These are phyloP conservation scores for Spheniscus humboldti DNA, from an alignment of 2,797 vertebrate species.

Conservation along the genomic window DNA sequence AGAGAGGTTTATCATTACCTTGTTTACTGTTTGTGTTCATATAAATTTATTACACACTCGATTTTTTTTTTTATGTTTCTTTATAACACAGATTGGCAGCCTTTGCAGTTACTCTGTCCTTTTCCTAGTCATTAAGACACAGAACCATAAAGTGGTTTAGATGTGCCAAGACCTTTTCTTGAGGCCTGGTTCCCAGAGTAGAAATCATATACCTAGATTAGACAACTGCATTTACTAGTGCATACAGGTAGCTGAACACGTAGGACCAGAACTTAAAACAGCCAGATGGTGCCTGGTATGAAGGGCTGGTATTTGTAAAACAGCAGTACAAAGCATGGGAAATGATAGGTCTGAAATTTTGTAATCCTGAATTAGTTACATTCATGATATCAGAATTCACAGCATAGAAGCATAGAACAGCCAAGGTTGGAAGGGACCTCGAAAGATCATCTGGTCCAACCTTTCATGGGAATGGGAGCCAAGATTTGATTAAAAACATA, in stretches of 20 bases:
- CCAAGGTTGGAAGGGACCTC: background rate
- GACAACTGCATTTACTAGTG: background rate
- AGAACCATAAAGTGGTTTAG: background rate
- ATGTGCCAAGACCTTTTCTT: background rate
- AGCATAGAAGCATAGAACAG: background rate
- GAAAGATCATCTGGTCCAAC: background rate
- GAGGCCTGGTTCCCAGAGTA: background rate
- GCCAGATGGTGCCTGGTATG: background rate
- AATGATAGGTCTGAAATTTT: background rate
- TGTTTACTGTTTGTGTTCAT: background rate
- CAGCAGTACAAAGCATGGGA: background rate
- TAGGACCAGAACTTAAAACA: background rate
- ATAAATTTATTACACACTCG: background rate
- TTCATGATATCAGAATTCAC: background rate
- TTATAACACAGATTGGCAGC: background rate
- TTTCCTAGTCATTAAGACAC: background rate
- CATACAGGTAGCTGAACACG: background rate
- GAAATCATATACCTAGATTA: background rate
- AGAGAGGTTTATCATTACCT: background rate
- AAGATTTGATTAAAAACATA: background rate
- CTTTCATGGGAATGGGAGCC: background rate
- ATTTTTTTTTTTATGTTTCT: background rate
- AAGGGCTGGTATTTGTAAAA: background rate
- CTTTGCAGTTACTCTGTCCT: background rate
- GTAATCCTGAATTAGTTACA: background rate